phyloP scores from a whole-genome alignment of 2,797 vertebrate species.

The Paguma larvata region DNA sequence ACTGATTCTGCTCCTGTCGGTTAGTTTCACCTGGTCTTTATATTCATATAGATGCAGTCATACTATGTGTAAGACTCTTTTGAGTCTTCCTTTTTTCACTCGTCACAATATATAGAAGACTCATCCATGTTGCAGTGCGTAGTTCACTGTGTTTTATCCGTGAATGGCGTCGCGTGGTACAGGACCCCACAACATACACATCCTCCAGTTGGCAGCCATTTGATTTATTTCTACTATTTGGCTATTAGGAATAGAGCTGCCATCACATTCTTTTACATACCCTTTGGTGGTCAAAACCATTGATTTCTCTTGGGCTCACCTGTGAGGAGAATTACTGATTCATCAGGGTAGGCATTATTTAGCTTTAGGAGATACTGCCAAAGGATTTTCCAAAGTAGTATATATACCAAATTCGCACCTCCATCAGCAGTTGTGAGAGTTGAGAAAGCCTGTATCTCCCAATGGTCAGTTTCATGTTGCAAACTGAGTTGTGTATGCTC shows the following conservation, averaged over 20 bases:
- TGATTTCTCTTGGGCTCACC: neutral
- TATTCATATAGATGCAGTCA: neutral
- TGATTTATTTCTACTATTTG: neutral
- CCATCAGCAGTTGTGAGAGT: neutral
- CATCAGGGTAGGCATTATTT: neutral
- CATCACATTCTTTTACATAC: neutral
- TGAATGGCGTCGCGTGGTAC: neutral
- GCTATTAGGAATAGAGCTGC: neutral
- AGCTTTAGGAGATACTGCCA: neutral
- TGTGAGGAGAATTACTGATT: neutral
- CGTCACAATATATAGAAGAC: neutral
- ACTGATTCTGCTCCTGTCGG: neutral
- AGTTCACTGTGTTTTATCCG: neutral
- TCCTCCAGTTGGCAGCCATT: neutral
- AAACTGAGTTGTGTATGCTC: neutral
- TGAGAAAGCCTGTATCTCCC: neutral
- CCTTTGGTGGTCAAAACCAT: neutral
- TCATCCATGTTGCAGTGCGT: neutral
- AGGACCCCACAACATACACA: neutral
- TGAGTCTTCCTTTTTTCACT: neutral
- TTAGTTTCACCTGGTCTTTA: conserved; percentile 10
- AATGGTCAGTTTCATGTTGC: conserved; percentile 2
- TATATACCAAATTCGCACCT: neutral
- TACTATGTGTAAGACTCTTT: neutral
- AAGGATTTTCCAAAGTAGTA: neutral